phyloP scores from a whole-genome alignment of 2,888 invertebrate genomes.

The Creontiades dilutus region DNA sequence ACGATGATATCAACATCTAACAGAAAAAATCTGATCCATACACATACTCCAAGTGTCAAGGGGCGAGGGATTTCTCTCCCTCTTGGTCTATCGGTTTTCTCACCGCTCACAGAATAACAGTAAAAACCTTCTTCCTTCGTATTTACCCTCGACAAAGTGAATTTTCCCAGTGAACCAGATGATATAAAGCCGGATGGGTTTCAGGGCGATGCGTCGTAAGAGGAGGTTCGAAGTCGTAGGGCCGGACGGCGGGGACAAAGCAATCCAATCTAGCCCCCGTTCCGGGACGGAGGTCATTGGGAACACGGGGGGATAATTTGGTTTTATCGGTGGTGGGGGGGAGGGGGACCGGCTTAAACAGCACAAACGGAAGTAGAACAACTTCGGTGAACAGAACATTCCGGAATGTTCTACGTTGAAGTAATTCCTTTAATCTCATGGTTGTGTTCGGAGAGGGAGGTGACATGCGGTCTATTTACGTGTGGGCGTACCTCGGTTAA shows the following conservation, averaged over 20 bases:
- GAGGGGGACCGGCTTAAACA: background rate
- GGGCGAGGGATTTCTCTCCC: too few species aligned
- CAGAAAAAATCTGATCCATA: too few species aligned
- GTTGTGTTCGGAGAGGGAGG: too few species aligned
- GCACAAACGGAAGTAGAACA: background rate
- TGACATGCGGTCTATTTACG: too few species aligned
- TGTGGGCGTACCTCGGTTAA: too few species aligned
- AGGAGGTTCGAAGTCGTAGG: background rate
- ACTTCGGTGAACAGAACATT: background rate
- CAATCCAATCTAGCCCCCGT: background rate
- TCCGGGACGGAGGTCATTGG: slow-evolving; percentile 16
- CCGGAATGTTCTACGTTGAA: too few species aligned
- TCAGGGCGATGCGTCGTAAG: background rate
- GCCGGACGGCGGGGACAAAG: background rate
- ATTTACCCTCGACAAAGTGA: background rate
- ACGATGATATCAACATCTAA: too few species aligned
- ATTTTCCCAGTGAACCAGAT: background rate
- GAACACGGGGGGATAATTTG: background rate
- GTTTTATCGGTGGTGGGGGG: background rate
- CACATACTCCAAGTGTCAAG: too few species aligned
- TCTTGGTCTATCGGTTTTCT: too few species aligned
- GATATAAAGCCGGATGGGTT: background rate
- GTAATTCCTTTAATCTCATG: too few species aligned
- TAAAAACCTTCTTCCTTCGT: too few species aligned
- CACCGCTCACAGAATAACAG: too few species aligned